phyloP scores from a whole-genome alignment of 2,888 invertebrate genomes.

The Laothoe populi region DNA sequence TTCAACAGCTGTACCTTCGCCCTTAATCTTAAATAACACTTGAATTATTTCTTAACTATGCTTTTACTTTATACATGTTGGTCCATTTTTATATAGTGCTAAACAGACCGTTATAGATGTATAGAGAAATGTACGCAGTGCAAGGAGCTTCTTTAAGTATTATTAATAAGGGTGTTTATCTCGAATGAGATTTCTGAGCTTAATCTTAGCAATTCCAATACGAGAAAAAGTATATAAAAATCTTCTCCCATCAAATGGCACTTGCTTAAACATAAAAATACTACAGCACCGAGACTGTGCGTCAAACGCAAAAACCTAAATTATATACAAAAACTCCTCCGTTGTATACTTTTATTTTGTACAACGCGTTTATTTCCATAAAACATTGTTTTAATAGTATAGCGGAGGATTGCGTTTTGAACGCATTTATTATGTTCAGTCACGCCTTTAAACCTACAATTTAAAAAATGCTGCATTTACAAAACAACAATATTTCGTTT shows the following conservation, averaged over 20 bases:
- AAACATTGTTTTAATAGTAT: slow-evolving; percentile 41
- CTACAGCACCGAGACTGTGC: slow-evolving; percentile 61
- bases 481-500: background rate
- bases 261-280: slow-evolving; percentile 61
- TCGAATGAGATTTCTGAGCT: slow-evolving; percentile 54
- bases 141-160: too few relatives aligned
- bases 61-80: too few relatives aligned
- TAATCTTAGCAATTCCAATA: slow-evolving; percentile 56
- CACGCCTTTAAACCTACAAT: slow-evolving; percentile 47
- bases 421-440: slow-evolving; percentile 68
- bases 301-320: slow-evolving; percentile 62
- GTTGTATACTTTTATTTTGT: slow-evolving; percentile 47
- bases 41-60: too few relatives aligned
- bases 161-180: too few relatives aligned
- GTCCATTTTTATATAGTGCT: too few relatives aligned
- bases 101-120: too few relatives aligned
- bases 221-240: slow-evolving; percentile 58
- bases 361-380: slow-evolving; percentile 54
- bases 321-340: slow-evolving; percentile 65
- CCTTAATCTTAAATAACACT: too few relatives aligned
- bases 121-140: too few relatives aligned
- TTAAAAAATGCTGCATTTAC: slow-evolving; percentile 2
- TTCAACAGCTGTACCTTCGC: too few relatives aligned
- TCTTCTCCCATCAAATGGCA: slow-evolving; percentile 67
- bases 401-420: slow-evolving; percentile 69